phyloP scores from a whole-genome alignment of 2,113 vertebrate species.

The Ciconia boyciana region DNA sequence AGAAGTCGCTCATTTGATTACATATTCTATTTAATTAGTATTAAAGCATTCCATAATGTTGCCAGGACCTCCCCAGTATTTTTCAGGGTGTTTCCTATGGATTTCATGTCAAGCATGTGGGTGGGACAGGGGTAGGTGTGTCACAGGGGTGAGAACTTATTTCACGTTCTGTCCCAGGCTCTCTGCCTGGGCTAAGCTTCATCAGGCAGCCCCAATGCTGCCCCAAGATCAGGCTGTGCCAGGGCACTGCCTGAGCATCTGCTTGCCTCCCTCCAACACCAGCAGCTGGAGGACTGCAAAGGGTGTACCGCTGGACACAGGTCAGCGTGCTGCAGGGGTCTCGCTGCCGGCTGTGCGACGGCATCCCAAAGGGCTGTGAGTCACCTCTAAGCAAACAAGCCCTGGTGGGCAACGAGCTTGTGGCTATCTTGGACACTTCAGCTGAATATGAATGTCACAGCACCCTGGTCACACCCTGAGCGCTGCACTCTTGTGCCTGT shows the following conservation, averaged over 20 bases:
- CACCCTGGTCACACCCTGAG: background rate
- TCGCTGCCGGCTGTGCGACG: fast-evolving
- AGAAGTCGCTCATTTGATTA: background rate
- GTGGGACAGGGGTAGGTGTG: background rate
- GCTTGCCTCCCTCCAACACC: background rate
- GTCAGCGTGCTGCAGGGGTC: background rate
- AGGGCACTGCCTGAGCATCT: background rate
- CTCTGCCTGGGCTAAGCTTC: background rate
- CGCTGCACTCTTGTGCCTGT: fast-evolving
- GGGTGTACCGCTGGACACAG: background rate
- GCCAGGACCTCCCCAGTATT: background rate
- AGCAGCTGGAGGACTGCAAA: background rate
- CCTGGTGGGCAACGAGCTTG: background rate
- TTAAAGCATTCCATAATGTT: background rate
- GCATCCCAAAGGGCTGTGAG: background rate
- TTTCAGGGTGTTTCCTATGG: background rate
- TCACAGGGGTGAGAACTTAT: fast-evolving
- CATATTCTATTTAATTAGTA: background rate
- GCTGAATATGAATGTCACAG: background rate
- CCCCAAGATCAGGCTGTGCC: background rate
- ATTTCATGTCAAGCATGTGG: background rate
- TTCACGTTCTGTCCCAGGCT: background rate
- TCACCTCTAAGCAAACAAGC: background rate
- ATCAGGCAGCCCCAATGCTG: background rate
- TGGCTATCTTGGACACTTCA: background rate